These are phyloP conservation scores for Leptopilina syphax DNA, from an alignment of 2,888 invertebrate genomes.

Conservation along the genomic window DNA sequence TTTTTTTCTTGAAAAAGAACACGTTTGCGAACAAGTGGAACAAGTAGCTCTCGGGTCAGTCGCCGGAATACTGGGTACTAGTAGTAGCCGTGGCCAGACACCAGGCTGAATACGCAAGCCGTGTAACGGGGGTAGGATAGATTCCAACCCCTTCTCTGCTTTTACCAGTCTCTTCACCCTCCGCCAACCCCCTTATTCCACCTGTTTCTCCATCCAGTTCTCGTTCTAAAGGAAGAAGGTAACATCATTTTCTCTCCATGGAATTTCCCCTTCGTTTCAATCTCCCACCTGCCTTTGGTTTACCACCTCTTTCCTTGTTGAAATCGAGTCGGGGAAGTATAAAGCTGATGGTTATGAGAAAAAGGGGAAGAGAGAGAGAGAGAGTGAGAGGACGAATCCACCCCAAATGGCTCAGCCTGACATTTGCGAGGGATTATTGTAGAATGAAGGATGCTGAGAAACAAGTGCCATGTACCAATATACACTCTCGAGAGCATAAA, in stretches of 20 bases:
- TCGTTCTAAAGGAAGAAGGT: neutral
- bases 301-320: constrained; percentile 34
- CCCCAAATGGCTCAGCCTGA: constrained; percentile 21
- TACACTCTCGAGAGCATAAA: neutral
- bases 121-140: constrained; percentile 66
- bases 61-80: constrained; percentile 65
- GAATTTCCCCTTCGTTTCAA: constrained; percentile 24
- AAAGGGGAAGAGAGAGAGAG: neutral
- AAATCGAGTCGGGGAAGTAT: constrained; percentile 36
- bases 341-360: constrained; percentile 41
- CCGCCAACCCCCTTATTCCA: constrained; percentile 41
- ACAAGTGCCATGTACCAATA: neutral
- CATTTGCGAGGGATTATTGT: constrained; percentile 1
- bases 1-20: neutral
- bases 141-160: constrained; percentile 61
- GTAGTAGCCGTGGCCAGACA: constrained; percentile 60
- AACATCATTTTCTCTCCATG: neutral
- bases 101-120: constrained; percentile 62
- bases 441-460: constrained; percentile 7
- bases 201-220: constrained; percentile 30
- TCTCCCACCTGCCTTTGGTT: constrained; percentile 8
- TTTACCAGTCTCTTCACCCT: constrained; percentile 11
- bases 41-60: constrained; percentile 55
- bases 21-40: constrained; percentile 42
- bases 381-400: neutral